Percentiles rank a stretch among this genome's conserved stretches.
phyloP scores from a whole-genome alignment of 2,797 vertebrate species.

The Anabacerthia variegaticeps region DNA sequence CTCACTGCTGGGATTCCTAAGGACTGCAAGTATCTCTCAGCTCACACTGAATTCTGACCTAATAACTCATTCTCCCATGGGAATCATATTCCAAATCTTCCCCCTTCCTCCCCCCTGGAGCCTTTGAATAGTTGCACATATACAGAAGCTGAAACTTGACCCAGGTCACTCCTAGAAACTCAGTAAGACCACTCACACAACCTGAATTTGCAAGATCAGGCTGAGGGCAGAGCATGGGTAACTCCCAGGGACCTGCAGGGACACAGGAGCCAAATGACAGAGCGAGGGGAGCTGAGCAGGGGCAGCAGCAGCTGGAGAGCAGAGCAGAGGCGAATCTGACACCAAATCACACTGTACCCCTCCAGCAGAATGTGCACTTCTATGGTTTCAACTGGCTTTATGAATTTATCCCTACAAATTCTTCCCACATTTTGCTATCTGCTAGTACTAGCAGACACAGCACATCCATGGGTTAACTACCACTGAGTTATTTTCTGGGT shows the following conservation, averaged over 20 bases:
- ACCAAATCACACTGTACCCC: accelerated
- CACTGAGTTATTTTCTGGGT: accelerated
- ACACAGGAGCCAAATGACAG: accelerated
- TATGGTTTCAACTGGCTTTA: not conserved
- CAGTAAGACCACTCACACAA: not conserved
- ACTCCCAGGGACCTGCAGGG: not conserved
- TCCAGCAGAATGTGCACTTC: accelerated
- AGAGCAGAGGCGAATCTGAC: accelerated
- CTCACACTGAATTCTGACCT: not conserved
- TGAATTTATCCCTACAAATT: not conserved
- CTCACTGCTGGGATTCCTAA: not conserved
- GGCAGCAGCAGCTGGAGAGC: not conserved
- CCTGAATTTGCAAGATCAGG: not conserved
- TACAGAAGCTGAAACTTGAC: not conserved
- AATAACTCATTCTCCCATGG: not conserved
- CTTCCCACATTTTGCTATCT: not conserved
- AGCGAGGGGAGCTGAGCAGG: not conserved
- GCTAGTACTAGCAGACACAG: not conserved
- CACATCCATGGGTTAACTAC: not conserved
- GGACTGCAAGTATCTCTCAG: not conserved
- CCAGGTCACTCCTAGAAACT: not conserved
- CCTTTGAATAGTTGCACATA: not conserved
- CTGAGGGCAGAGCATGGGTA: not conserved
- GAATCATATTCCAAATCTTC: constrained; percentile 12
- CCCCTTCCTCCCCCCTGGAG: not conserved